Conservation (phyloP, 2,113 vertebrate genomes). For the Pungitius pungitius region DNA sequence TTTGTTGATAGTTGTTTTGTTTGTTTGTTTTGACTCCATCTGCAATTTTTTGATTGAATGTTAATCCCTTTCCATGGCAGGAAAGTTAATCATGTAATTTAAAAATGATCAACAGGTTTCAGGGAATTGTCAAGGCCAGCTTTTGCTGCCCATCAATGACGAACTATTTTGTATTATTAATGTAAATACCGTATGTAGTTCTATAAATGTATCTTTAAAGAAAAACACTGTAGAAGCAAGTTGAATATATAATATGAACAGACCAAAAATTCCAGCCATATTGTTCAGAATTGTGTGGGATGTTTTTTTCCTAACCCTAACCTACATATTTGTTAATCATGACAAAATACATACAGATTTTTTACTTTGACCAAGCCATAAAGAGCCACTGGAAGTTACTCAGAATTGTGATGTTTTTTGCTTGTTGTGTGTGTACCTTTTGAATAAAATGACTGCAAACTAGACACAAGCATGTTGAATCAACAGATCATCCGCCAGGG, state of each 20-base stretch:
- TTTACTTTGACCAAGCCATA: too few relatives aligned
- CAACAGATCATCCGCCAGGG: conserved; percentile 18
- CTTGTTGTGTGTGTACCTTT: conserved; percentile 9
- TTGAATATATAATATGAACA: conserved; percentile 21
- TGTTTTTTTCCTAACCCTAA: too few relatives aligned
- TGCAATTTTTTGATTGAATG: not conserved
- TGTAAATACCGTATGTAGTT: conserved; percentile 28
- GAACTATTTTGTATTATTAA: conserved; percentile 24
- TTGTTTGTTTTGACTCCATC: conserved; percentile 13
- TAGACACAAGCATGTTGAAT: too few relatives aligned
- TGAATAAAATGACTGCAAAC: conserved; percentile 49
- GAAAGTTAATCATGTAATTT: not conserved
- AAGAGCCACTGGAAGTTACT: not conserved
- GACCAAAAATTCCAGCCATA: conserved; percentile 60
- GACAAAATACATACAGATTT: too few relatives aligned
- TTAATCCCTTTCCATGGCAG: not conserved
- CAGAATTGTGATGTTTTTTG: not conserved
- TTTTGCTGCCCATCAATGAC: conserved; percentile 2
- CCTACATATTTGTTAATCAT: too few relatives aligned
- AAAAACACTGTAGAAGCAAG: not conserved
- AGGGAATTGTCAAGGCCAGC: too few relatives aligned
- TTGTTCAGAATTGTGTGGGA: not conserved
- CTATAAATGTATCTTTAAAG: not conserved
- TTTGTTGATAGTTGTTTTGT: too few relatives aligned
- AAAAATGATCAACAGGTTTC: not conserved